Evolutionary conservation across 1,140 invertebrate genomes (phyloP), one percentile per base, ranked within the genome.

Genomic region (Gryon sp.): DNA sequence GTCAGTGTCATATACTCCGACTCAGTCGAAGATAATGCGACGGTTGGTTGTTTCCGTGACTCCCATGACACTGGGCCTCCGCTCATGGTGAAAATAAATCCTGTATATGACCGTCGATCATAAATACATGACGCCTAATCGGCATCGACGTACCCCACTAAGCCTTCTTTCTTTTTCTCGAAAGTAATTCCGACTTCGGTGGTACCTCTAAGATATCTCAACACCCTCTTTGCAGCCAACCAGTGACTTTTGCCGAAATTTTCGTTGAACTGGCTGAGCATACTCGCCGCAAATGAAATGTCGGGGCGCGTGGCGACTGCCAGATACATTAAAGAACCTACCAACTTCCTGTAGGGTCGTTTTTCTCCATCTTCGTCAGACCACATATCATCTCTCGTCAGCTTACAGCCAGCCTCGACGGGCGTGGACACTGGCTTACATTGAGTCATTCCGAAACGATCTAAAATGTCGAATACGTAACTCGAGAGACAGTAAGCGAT

Each of bases 11-110:
- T 24, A 24, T 24, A 24, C 7, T 24, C 22, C 3, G 22, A 3
- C 22, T 24, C 22, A 4, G 22, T 24, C 7, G 22, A 4, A 4
- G 22, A 24, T 3, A 24, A 3, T 7, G 22, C 22, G 3, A 24
- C 22, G 7, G 22, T 24, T 24, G 22, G 22, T 7, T 24, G 22
- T 7, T 83, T 85, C 19, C 59, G 72, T 4, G 46, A 59, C 15
- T 68, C 63, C 84, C 83, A 85, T 9, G 62, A 11, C 9, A 81
- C 18, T 36, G 55, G 16, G 12, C 36, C 73, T 0, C 53, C 76
- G 8, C 15, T 60, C 7, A 79, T 12, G 7, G 65, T 7, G 36
- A 76, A 63, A 2, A 79, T 30, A 11, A 53, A 68, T 7, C 81
- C 81, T 9, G 75, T 78, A 19, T 30, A 65, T 30, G 50, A 53